Base-by-base conservation (phyloP, 2,113 vertebrate genomes). In the Apodemus speciosus region DNA sequence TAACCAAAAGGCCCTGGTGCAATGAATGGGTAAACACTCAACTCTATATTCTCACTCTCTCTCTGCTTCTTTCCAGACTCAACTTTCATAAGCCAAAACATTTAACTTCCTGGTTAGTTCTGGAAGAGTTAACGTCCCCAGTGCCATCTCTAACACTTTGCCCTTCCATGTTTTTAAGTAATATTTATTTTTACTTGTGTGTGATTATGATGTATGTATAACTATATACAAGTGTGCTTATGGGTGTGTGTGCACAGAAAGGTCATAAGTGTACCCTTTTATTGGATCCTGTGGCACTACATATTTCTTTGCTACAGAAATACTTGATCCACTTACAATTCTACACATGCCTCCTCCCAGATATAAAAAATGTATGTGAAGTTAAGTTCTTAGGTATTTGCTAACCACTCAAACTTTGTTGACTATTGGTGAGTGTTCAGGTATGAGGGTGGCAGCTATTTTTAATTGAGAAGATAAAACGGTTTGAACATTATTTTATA, bases 351-450 rank as follows among this genome's bases (percentile, higher is more conserved):
- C 58, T 88, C 71, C 25, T 32, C 35, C 60, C 93, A 68, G 75
- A 62, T 38, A 73, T 21, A 93, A 11, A 49, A 85, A 92, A n/a
- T 40, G 1, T 8, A 27, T 21, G 6, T 38, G 68, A 8, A 81
- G 6, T 53, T 53, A 94, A 86, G 64, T 51, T 49, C 73, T 91
- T 91, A 92, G 83, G 83, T 80, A 68, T 86, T 68, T 91, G 38
- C 77, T 80, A 90, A 68, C 25, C 23, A 10, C 46, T 53, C 16
- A 76, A 89, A 6, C 15, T 76, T 75, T 80, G 69, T 53, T 92
- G 64, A 94, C 64, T 91, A 66, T 0, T 84, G 49, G 75, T 72
- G 38, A 72, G 58, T n/a, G 49, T n/a, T 27, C 94, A 90, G 38
- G 71, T 90, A 71, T 11, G 25, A 85, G 85, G 72, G 90, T 5